Evolutionary conservation across 2,888 invertebrate genomes (phyloP), one percentile per base, ranked within the genome.

Genomic region (Steromphala cineraria): DNA sequence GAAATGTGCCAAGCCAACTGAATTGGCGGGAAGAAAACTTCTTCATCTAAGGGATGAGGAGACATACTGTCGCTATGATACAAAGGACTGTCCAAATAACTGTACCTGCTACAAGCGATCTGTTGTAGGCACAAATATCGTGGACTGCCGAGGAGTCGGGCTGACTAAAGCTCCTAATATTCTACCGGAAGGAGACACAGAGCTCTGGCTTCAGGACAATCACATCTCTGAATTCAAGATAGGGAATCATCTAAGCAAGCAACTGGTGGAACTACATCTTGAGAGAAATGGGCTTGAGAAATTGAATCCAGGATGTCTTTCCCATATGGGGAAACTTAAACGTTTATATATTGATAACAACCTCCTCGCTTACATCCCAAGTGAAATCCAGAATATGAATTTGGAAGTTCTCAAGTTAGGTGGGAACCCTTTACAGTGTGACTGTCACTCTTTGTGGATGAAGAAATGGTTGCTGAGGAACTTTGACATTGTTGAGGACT

Each of bases 371-470:
- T 40, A 24, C 5, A 67, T 82, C 15, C 67, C 56, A 2, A 21
- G 55, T 1, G 79, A 55, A 19, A 53, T 82, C 3, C 46, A 19
- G 3, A 3, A 56, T 3, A 53, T 82, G 36, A 15, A 80, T 19
- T 74, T 82, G 21, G 31, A 28, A 19, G 28, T 19, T 13, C 4
- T 83, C 7, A 77, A 67, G 0, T 53, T 83, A 31, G 74, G 79
- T 0, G 79, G 81, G 1, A 83, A 83, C 56, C 83, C 79, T 0
- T 80, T 81, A 40, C 76, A 77, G 36, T 83, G 83, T 75, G 81
- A 83, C 78, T 83, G 83, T 53, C 67, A 81, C 71, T 79, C 79
- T 15, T 46, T 75, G 75, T 83, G 83, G 83, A 36, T 83, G 75
- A 83, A 83, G 53, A 21, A 40, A 17, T 83, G 83, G 83, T 5